Conservation (phyloP, 2,888 invertebrate genomes). For the Phasia obesa region DNA sequence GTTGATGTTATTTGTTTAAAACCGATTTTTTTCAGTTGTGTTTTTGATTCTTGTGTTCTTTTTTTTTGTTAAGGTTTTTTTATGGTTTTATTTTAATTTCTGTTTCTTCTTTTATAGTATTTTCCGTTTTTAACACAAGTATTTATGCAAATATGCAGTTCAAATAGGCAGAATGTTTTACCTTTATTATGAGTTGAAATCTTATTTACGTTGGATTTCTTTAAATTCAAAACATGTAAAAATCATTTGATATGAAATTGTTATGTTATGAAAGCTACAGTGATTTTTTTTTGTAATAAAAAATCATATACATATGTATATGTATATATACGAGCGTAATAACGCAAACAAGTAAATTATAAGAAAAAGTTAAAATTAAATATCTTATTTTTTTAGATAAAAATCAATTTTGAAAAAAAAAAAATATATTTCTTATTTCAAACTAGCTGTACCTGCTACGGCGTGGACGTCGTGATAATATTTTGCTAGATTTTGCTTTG, state of each 20-base stretch:
- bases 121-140: constrained; percentile 8
- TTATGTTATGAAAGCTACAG: not conserved
- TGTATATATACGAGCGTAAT: too few species aligned
- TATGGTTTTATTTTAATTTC: constrained; percentile 64
- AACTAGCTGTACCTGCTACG: too few species aligned
- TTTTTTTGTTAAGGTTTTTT: constrained; percentile 45
- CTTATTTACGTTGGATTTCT: constrained; percentile 19
- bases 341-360: too few species aligned
- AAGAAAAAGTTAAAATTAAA: too few species aligned
- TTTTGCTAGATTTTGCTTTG: too few species aligned
- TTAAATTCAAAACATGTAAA: constrained; percentile 48
- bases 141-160: constrained; percentile 37
- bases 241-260: constrained; percentile 18
- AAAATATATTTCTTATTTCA: too few species aligned
- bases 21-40: not conserved
- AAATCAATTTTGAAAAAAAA: too few species aligned
- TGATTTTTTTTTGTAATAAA: not conserved
- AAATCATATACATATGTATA: too few species aligned
- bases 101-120: constrained; percentile 30
- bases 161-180: not conserved
- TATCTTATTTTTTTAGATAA: too few species aligned
- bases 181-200: constrained; percentile 13
- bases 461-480: too few species aligned
- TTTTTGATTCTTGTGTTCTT: constrained; percentile 7
- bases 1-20: constrained; percentile 42